Base-by-base conservation (phyloP, 2,113 vertebrate genomes). In the Pleuronectes platessa region DNA sequence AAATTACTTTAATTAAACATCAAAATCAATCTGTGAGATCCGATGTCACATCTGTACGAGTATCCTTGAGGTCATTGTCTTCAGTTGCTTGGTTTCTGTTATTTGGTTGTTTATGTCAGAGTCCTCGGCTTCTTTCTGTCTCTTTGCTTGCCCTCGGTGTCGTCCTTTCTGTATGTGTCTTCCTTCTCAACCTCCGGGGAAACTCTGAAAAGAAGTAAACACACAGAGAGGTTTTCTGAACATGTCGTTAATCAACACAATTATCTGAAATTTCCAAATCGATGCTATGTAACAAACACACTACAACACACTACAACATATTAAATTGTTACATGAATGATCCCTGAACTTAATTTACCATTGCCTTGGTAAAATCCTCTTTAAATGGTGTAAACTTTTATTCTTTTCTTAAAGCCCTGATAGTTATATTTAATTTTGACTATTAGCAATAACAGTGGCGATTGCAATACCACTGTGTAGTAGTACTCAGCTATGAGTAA, bases 111-210 rank as follows among this genome's bases (percentile, higher is more conserved):
- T 42, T 20, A 18, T 51, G 24, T 64, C 11, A 5, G 9, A 12
- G 65, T 60, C 26, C 49, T 71, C 51, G 5, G 40, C 18, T 20
- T 49, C 42, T 4, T 42, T 2, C 14, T 12, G 51, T 54, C 62
- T 7, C 27, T 5, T 77, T 27, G 37, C 42, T n/a, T 76, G 24
- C 54, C n/a, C 26, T 74, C 15, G 3, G 71, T 18, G 4, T 66
- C 60, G 26, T 79, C n/a, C 23, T 54, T n/a, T 78, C 61, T 53
- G 75, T 56, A 49, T 65, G 17, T 47, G n/a, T 23, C 20, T 71
- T 58, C 77, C 77, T 75, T 68, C 53, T 88, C 53, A 63, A 56
- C 40, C 26, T 74, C 63, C 75, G 61, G 63, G n/a, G 58, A 68
- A 71, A 81, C 20, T 78, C 78, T 90, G 68, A 17, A 65, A 42